Percentiles rank a stretch among this genome's conserved stretches.
These are phyloP conservation scores for Emmelina monodactyla DNA, from an alignment of 2,888 invertebrate species.

Conservation along the genomic window DNA sequence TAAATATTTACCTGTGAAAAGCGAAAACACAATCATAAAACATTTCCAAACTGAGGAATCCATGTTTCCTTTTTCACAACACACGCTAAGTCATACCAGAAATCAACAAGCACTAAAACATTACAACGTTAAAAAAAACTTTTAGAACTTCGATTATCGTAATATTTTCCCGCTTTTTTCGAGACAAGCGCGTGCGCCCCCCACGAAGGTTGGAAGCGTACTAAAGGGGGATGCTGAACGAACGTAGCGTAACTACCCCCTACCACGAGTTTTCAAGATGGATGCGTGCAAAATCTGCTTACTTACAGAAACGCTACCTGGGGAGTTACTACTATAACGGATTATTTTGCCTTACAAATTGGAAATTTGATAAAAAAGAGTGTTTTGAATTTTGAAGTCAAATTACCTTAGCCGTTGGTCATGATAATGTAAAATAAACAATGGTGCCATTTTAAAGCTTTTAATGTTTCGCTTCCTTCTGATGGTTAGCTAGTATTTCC, in stretches of 20 bases:
- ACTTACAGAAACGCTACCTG: no score
- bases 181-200: background rate
- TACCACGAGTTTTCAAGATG: background rate
- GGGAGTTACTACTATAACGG: no score
- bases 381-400: no score
- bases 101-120: background rate
- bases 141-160: background rate
- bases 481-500: no score
- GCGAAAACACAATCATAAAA: slow-evolving; percentile 16
- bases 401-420: no score
- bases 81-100: background rate
- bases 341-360: no score
- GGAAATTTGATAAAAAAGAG: no score
- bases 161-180: background rate
- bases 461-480: no score
- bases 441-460: no score
- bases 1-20: slow-evolving; percentile 25
- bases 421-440: no score
- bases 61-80: slow-evolving; percentile 20
- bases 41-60: slow-evolving; percentile 24
- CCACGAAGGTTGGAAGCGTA: background rate
- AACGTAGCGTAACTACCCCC: background rate
- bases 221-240: background rate
- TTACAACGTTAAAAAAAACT: background rate
- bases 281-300: background rate